Conservation (phyloP, 2,797 vertebrate genomes). For the Furcifer pardalis region DNA sequence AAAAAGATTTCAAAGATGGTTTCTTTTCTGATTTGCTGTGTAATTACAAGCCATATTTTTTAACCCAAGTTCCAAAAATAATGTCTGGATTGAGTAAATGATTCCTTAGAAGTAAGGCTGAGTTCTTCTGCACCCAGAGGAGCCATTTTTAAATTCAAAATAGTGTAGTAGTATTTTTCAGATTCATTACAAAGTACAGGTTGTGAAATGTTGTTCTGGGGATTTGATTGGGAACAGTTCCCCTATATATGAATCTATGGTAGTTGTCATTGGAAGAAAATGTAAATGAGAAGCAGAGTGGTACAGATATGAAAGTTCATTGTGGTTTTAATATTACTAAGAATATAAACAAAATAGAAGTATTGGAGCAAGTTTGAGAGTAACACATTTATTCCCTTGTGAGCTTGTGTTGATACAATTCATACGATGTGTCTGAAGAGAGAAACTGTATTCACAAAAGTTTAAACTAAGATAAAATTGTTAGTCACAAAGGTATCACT, state of each 20-base stretch:
- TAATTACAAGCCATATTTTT: neutral
- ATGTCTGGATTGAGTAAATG: neutral
- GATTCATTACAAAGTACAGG: neutral
- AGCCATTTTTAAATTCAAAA: neutral
- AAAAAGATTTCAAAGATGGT: neutral
- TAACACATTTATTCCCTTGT: too few relatives aligned
- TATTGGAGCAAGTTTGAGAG: too few relatives aligned
- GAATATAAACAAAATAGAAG: too few relatives aligned
- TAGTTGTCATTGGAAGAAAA: neutral
- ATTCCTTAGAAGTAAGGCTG: neutral
- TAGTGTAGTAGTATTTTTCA: neutral
- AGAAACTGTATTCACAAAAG: too few relatives aligned
- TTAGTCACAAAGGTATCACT: too few relatives aligned
- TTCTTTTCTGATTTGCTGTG: neutral
- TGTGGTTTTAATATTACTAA: too few relatives aligned
- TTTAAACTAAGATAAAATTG: too few relatives aligned
- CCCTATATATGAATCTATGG: neutral
- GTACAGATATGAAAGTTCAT: too few relatives aligned
- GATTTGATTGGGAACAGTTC: neutral
- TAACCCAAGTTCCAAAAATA: neutral
- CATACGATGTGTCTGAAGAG: too few relatives aligned
- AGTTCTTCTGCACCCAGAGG: neutral
- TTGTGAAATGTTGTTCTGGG: neutral
- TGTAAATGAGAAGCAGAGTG: too few relatives aligned
- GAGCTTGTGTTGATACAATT: too few relatives aligned